Conservation (phyloP, 2,113 vertebrate species). For the Rhabdomys dilectus region DNA sequence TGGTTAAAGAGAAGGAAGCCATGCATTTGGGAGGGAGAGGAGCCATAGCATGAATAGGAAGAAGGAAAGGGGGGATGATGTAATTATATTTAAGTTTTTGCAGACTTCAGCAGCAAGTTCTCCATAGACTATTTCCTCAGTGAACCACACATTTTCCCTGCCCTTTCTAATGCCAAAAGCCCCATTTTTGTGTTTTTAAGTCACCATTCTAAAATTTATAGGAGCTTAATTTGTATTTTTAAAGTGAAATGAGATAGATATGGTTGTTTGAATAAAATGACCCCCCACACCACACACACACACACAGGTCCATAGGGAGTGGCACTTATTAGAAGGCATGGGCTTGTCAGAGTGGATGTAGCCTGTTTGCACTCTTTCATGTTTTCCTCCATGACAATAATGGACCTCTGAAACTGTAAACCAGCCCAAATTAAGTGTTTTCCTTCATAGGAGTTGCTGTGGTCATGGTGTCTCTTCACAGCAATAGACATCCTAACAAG, state of each 20-base stretch:
- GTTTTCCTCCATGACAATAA: not conserved
- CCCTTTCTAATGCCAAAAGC: not conserved
- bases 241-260: not conserved
- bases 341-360: not conserved
- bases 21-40: not conserved
- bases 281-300: too few relatives aligned
- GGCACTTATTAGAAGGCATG: not conserved
- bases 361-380: not conserved
- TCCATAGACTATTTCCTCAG: not conserved
- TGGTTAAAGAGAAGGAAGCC: not conserved
- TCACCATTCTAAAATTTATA: not conserved
- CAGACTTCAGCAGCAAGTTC: not conserved
- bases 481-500: not conserved
- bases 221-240: not conserved
- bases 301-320: not conserved
- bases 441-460: not conserved
- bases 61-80: not conserved
- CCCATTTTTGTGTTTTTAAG: not conserved
- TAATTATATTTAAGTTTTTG: not conserved
- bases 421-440: not conserved
- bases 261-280: not conserved
- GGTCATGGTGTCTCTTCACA: not conserved
- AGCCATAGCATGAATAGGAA: not conserved
- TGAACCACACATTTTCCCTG: not conserved
- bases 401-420: not conserved